Evolutionary conservation across 2,888 invertebrate genomes (phyloP).

Genomic region (Elgonia sp.): DNA sequence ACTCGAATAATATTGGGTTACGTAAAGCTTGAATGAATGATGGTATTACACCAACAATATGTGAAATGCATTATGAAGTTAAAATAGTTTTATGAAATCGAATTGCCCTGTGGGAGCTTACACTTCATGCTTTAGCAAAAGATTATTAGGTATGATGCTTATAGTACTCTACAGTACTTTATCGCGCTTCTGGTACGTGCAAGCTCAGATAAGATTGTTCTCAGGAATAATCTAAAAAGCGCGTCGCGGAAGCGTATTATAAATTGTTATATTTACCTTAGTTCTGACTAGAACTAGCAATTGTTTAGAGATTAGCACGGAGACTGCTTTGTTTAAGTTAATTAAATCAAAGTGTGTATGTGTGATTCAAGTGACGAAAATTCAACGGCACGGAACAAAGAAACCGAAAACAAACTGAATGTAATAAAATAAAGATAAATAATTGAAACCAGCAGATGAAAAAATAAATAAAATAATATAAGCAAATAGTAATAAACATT

Average conservation of each 20-base stretch:
- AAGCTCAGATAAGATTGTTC: constrained; percentile 64
- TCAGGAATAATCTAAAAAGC: constrained; percentile 69
- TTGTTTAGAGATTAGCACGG: constrained; percentile 32
- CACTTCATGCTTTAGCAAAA: constrained; percentile 63
- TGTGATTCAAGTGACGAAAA: neutral
- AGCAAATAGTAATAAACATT: no score
- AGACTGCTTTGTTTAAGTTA: constrained; percentile 16
- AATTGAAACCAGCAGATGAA: no score
- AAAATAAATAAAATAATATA: no score
- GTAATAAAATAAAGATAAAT: no score
- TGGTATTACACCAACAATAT: constrained; percentile 47
- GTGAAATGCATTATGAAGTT: constrained; percentile 63
- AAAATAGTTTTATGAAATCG: constrained; percentile 69
- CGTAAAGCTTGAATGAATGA: constrained; percentile 25
- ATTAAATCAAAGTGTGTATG: constrained; percentile 13
- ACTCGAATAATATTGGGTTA: constrained; percentile 9
- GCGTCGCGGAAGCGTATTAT: constrained; percentile 45
- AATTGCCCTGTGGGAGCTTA: constrained; percentile 58
- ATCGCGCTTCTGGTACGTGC: constrained; percentile 64
- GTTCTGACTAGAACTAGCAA: neutral
- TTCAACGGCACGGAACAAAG: neutral
- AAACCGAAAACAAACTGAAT: neutral
- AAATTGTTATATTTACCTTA: constrained; percentile 51
- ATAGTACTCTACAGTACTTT: constrained; percentile 58
- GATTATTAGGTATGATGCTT: constrained; percentile 65